phyloP scores from a whole-genome alignment of 2,113 vertebrate species.

The Rhinopomastus cyanomelas region DNA sequence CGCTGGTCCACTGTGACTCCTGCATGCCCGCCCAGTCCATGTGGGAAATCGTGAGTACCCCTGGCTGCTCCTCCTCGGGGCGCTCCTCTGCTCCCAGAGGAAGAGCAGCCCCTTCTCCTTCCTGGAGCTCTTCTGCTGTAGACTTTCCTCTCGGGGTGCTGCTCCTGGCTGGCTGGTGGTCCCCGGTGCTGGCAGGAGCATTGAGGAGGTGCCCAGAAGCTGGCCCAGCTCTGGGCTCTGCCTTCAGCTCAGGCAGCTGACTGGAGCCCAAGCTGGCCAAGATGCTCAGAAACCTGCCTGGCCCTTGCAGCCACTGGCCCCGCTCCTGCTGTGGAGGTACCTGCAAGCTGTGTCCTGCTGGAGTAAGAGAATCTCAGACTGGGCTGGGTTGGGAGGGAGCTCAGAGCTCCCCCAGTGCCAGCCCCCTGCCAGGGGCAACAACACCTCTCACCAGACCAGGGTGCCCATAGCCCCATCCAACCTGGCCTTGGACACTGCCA shows the following conservation, averaged over 20 bases:
- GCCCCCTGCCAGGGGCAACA: too few species aligned
- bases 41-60: slow-evolving; percentile 97
- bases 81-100: not conserved
- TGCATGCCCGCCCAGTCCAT: slow-evolving; percentile 96
- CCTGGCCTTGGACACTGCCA: too few species aligned
- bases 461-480: too few species aligned
- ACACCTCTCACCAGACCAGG: too few species aligned
- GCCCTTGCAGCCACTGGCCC: fast-evolving
- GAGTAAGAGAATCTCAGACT: too few species aligned
- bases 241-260: not conserved
- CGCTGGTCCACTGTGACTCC: slow-evolving; percentile 97
- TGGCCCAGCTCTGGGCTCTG: not conserved
- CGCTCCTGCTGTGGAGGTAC: not conserved
- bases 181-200: not conserved
- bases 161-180: not conserved
- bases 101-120: not conserved
- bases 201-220: not conserved
- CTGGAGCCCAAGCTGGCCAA: not conserved
- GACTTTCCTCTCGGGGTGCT: not conserved
- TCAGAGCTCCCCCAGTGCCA: too few species aligned
- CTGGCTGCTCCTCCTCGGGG: fast-evolving
- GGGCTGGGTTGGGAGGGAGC: too few species aligned
- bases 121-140: not conserved
- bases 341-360: not conserved
- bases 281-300: not conserved